A percentile compares a stretch with the other conserved stretches of the same genome.
Evolutionary conservation across 2,113 vertebrate species (phyloP).

Genomic region (Recurvirostra avosetta): DNA sequence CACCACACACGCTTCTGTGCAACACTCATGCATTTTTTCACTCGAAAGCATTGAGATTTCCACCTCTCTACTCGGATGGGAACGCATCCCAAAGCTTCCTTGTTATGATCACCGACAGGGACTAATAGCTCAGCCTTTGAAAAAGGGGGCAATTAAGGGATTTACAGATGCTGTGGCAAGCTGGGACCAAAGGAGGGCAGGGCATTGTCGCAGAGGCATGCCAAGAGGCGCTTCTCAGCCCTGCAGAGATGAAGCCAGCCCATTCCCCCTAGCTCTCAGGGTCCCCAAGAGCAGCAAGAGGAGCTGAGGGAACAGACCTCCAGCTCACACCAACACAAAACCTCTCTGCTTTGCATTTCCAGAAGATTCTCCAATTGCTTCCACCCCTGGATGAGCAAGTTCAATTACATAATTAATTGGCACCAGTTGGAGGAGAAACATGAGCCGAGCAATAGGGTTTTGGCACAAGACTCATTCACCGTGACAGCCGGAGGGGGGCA

Average conservation of each 20-base stretch:
- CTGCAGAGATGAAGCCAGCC: neutral
- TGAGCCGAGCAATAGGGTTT: neutral
- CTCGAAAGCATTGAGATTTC: neutral
- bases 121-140: neutral
- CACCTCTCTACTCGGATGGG: constrained; percentile 14
- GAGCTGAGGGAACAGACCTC: neutral
- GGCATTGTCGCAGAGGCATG: neutral
- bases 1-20: neutral
- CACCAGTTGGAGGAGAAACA: neutral
- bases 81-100: constrained; percentile 76
- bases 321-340: neutral
- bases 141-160: neutral
- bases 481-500: neutral
- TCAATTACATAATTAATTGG: neutral
- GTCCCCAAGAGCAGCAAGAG: neutral
- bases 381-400: neutral
- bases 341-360: neutral
- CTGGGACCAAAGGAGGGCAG: neutral
- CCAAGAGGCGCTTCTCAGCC: neutral
- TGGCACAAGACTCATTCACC: neutral
- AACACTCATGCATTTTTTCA: constrained; percentile 21
- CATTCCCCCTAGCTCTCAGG: neutral
- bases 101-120: constrained; percentile 69
- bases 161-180: neutral
- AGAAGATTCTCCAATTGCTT: neutral